Evolutionary conservation across 1,140 invertebrate genomes (phyloP).

Genomic region (Bombus turneri): DNA sequence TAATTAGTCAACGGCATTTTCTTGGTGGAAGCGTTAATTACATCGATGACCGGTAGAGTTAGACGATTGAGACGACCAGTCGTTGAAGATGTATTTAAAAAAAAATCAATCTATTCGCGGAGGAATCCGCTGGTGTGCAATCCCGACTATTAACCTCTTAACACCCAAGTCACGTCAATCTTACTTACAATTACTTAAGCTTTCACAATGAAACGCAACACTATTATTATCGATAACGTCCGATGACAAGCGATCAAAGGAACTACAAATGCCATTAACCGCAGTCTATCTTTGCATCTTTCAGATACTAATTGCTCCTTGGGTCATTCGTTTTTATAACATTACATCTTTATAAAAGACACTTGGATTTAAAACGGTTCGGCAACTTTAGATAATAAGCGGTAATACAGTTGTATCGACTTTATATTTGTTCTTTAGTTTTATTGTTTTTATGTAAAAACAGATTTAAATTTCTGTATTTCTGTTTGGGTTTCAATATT

Average conservation of each 20-base stretch:
- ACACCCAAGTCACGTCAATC: constrained; percentile 55
- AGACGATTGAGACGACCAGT: background rate
- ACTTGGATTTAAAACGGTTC: background rate
- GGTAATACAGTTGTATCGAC: background rate
- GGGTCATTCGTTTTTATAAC: background rate
- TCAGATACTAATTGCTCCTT: background rate
- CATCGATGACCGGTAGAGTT: background rate
- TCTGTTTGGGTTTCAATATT: background rate
- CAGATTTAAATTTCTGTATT: background rate
- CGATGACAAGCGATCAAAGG: constrained; percentile 10
- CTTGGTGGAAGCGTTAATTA: no score
- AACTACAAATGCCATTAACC: constrained; percentile 36
- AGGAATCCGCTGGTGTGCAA: constrained; percentile 9
- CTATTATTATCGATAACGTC: constrained; percentile 33
- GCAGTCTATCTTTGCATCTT: background rate
- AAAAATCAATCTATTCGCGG: constrained; percentile 55
- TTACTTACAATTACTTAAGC: constrained; percentile 63
- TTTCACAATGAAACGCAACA: constrained; percentile 3
- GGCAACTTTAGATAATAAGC: background rate
- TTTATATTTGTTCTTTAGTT: background rate
- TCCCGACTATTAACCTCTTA: constrained; percentile 44
- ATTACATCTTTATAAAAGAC: no score
- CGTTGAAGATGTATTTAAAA: constrained; percentile 31
- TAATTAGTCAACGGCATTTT: background rate
- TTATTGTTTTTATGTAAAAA: background rate